Conservation (phyloP, 35 echinoderm and acorn worm genomes). For the Ophiothrix spiculata region DNA sequence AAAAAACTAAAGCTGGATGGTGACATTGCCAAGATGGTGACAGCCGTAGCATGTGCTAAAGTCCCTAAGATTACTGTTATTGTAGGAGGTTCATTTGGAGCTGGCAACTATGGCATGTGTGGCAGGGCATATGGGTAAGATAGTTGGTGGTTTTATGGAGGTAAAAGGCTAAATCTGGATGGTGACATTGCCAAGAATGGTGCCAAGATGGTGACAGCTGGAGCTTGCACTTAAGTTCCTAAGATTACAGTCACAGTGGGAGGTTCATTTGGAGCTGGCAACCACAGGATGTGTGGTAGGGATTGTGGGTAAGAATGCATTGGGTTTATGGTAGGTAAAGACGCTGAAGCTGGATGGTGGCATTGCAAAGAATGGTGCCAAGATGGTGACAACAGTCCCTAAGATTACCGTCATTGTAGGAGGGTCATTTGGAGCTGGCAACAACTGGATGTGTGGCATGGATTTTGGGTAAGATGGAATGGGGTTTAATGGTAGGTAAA, state of each 20-base stretch:
- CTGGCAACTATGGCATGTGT: constrained; percentile 99
- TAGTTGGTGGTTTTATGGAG: constrained; percentile 39
- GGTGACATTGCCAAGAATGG: constrained; percentile 87
- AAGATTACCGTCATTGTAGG: constrained; percentile 93
- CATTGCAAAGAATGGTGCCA: constrained; percentile 95
- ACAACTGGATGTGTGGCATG: constrained; percentile 98
- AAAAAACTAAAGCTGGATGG: too few relatives aligned
- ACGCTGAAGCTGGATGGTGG: constrained; percentile 93
- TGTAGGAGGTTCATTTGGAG: constrained; percentile 89
- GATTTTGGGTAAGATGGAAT: too few relatives aligned
- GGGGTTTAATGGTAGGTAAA: constrained; percentile 21
- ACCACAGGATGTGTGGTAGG: constrained; percentile 99
- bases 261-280: constrained; percentile 89
- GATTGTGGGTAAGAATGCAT: too few relatives aligned
- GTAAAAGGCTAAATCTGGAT: constrained; percentile 22
- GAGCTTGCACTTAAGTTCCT: constrained; percentile 88
- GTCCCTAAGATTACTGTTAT: constrained; percentile 94
- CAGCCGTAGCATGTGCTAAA: constrained; percentile 90
- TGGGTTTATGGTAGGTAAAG: constrained; percentile 97
- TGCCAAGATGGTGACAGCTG: constrained; percentile 98
- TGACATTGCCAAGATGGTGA: constrained; percentile 99
- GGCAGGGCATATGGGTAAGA: constrained; percentile 98
- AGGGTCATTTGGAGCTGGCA: constrained; percentile 89
- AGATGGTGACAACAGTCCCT: constrained; percentile 97
- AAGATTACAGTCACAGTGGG: constrained; percentile 92